phyloP scores from a whole-genome alignment of 2,797 vertebrate species.

The Pipistrellus kuhlii region DNA sequence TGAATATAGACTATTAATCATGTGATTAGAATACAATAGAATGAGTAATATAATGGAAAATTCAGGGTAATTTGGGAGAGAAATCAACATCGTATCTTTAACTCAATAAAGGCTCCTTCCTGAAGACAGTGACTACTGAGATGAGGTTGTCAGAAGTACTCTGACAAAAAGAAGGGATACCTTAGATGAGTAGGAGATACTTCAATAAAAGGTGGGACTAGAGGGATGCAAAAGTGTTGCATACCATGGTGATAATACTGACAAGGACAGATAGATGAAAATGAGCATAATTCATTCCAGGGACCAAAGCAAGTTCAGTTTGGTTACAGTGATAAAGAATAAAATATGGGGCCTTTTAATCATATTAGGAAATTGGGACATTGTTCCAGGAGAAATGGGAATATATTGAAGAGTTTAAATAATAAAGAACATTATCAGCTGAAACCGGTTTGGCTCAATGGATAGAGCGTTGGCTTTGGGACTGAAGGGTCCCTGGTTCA shows the following conservation, averaged over 20 bases:
- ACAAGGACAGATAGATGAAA: background rate
- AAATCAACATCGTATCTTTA: constrained; percentile 33
- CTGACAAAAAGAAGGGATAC: background rate
- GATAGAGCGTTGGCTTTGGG: too few relatives aligned
- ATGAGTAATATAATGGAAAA: background rate
- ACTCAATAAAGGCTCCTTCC: background rate
- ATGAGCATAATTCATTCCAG: background rate
- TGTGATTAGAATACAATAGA: background rate
- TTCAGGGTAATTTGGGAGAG: background rate
- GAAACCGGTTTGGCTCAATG: too few relatives aligned
- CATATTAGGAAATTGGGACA: background rate
- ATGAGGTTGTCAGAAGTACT: background rate
- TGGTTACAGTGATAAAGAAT: background rate
- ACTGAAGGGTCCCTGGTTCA: too few relatives aligned
- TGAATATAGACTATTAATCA: constrained; percentile 28
- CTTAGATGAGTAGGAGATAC: background rate
- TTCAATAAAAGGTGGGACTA: background rate
- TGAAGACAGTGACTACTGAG: background rate
- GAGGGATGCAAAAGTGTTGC: background rate
- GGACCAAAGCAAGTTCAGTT: background rate
- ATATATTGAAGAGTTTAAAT: background rate
- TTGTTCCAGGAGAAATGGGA: background rate
- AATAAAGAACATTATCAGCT: background rate
- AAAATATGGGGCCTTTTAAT: background rate
- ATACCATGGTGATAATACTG: background rate